These are phyloP conservation scores for Brevimyrus niger DNA, from an alignment of 2,113 vertebrate genomes.

Conservation along the genomic window DNA sequence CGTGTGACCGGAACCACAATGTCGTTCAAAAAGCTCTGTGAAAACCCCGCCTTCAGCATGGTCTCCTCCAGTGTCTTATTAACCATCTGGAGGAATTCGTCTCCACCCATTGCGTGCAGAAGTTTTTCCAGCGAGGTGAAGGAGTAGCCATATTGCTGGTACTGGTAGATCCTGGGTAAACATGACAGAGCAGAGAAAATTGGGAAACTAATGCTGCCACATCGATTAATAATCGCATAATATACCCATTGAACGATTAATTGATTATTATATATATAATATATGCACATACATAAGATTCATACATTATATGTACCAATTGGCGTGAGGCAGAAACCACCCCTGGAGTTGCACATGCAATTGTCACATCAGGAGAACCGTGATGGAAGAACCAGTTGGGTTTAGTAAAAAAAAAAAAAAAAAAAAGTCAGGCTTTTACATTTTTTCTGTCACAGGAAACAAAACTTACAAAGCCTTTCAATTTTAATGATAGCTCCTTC, in stretches of 20 bases:
- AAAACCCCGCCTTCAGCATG: slow-evolving; percentile 76
- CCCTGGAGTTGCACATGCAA: too few relatives aligned
- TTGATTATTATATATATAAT: not conserved
- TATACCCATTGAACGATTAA: not conserved
- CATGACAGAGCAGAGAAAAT: not conserved
- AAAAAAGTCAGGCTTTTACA: too few relatives aligned
- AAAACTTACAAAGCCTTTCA: not conserved
- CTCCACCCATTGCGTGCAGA: slow-evolving; percentile 77
- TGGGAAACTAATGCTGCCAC: not conserved
- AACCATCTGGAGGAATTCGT: slow-evolving; percentile 57
- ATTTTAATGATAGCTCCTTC: not conserved
- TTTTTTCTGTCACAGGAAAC: not conserved
- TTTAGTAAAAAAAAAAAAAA: too few relatives aligned
- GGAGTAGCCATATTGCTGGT: slow-evolving; percentile 81
- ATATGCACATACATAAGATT: not conserved
- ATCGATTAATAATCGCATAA: not conserved
- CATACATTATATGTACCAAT: too few relatives aligned
- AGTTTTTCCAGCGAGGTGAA: slow-evolving; percentile 79
- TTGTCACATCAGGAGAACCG: too few relatives aligned
- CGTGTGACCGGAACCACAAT: slow-evolving; percentile 69
- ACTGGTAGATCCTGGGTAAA: slow-evolving; percentile 81
- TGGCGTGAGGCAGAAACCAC: too few relatives aligned
- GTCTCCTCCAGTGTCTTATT: slow-evolving; percentile 78
- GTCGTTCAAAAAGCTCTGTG: slow-evolving; percentile 78
- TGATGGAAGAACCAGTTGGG: too few relatives aligned